phyloP scores from a whole-genome alignment of 2,113 vertebrate genomes.

The Smithornis capensis region DNA sequence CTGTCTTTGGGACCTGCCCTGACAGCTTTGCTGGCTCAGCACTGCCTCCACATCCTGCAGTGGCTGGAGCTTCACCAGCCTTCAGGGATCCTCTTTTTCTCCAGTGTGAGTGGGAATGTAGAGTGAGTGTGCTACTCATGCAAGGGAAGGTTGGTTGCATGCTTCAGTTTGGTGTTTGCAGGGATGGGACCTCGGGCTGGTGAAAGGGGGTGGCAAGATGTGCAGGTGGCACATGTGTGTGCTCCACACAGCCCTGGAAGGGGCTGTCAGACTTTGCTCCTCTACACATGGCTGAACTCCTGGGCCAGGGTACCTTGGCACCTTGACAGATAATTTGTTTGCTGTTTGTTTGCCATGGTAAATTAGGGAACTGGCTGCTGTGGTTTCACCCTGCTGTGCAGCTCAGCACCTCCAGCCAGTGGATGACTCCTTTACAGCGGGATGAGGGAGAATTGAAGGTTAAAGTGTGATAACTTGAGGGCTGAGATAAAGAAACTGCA shows the following conservation, averaged over 20 bases:
- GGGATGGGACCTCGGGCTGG: not conserved
- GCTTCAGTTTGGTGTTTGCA: not conserved
- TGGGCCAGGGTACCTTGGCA: not conserved
- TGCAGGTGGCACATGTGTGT: no score
- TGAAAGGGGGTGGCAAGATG: not conserved
- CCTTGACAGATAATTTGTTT: not conserved
- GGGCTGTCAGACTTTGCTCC: not conserved
- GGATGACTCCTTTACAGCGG: not conserved
- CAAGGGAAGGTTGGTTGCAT: rapidly evolving
- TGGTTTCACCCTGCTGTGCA: not conserved
- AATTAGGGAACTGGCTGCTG: not conserved
- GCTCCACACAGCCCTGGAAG: not conserved
- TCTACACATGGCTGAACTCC: not conserved
- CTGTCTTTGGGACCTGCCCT: not conserved
- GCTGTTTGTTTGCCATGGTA: not conserved
- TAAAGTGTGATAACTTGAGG: not conserved
- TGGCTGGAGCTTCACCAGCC: not conserved
- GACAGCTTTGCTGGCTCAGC: not conserved
- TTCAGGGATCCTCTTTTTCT: rapidly evolving
- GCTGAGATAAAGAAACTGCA: not conserved
- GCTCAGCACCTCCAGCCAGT: not conserved
- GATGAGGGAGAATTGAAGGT: not conserved
- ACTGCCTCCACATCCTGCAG: rapidly evolving
- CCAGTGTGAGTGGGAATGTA: not conserved
- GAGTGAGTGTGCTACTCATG: not conserved